phyloP scores from a whole-genome alignment of 2,113 vertebrate species.

The Halichoerus grypus region DNA sequence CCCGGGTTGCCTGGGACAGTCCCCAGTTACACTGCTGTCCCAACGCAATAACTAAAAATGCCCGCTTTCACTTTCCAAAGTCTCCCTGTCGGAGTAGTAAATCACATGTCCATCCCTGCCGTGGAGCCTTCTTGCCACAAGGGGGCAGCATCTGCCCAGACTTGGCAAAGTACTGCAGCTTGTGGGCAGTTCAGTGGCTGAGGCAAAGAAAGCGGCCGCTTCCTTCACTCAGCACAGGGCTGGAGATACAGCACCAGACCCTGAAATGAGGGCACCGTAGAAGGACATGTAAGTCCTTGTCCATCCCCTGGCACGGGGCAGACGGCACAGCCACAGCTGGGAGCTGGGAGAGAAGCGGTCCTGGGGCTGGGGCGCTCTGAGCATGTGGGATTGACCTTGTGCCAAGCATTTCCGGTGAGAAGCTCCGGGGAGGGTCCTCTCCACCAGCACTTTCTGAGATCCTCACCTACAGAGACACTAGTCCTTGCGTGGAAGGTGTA shows the following conservation, averaged over 20 bases:
- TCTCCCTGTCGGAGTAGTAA: neutral
- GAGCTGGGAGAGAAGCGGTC: neutral
- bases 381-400: neutral
- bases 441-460: neutral
- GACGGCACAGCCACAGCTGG: neutral
- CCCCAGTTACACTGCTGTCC: neutral
- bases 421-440: too few relatives aligned
- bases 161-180: neutral
- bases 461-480: neutral
- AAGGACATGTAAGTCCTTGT: neutral
- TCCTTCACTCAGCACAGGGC: neutral
- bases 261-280: neutral
- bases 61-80: neutral
- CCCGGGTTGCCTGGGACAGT: neutral
- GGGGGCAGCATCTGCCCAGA: slow-evolving; percentile 44
- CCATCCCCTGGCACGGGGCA: neutral
- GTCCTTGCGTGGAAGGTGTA: neutral
- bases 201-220: neutral
- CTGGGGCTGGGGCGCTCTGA: neutral
- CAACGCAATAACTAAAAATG: neutral
- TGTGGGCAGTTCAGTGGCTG: too few relatives aligned
- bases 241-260: neutral
- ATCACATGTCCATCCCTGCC: neutral
- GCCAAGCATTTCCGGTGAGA: neutral
- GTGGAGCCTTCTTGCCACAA: slow-evolving; percentile 1